phyloP scores from a whole-genome alignment of 1,140 invertebrate genomes.

The Propsilocerus akamusi region DNA sequence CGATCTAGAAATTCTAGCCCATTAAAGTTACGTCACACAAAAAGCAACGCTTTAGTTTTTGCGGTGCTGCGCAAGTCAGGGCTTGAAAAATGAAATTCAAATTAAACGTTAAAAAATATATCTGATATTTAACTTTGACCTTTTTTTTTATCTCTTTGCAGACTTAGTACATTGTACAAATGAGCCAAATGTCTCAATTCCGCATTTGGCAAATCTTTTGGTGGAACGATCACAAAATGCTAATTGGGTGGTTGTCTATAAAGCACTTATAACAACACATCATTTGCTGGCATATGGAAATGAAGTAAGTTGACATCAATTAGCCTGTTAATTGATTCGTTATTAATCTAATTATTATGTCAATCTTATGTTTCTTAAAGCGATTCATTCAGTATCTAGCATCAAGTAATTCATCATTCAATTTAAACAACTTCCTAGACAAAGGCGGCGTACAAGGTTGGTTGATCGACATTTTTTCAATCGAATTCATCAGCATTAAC shows the following conservation, averaged over 20 bases:
- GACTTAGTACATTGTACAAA: conserved; percentile 99
- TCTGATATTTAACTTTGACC: background rate
- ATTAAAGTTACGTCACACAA: no score
- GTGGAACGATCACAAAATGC: conserved; percentile 94
- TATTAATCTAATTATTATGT: background rate
- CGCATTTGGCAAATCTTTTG: conserved; percentile 92
- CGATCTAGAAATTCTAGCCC: no score
- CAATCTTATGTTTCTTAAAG: conserved; percentile 41
- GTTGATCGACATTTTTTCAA: conserved; percentile 8
- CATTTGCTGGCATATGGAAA: conserved; percentile 99
- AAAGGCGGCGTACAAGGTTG: conserved; percentile 90
- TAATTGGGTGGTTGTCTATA: conserved; percentile 98
- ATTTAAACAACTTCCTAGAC: conserved; percentile 91
- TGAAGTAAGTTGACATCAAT: conserved; percentile 76
- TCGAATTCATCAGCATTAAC: no score
- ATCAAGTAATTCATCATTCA: conserved; percentile 97
- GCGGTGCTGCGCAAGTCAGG: no score
- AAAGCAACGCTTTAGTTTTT: no score
- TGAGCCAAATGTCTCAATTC: conserved; percentile 98
- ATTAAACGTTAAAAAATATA: no score
- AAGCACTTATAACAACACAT: conserved; percentile 95
- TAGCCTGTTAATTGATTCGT: no score
- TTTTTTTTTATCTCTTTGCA: conserved; percentile 35
- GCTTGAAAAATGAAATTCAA: no score
- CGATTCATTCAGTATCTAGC: conserved; percentile 99